Percentiles rank a stretch among this genome's conserved stretches.
phyloP scores from a whole-genome alignment of 2,888 invertebrate species.

The Tachina grossa region DNA sequence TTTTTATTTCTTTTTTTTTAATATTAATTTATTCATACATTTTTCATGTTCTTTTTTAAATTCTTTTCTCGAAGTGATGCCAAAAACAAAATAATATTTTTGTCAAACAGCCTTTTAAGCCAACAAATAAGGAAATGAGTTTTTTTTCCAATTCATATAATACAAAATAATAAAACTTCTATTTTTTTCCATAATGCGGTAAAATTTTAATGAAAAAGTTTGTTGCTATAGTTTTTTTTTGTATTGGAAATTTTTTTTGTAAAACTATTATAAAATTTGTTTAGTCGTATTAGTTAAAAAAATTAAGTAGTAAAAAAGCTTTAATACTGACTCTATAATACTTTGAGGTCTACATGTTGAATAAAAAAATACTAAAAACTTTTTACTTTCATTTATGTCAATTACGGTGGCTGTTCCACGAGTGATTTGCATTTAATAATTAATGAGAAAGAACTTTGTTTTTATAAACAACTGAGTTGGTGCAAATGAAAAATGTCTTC shows the following conservation, averaged over 20 bases:
- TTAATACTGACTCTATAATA: too few relatives aligned
- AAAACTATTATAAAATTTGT: not conserved
- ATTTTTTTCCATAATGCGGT: constrained; percentile 24
- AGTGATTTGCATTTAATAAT: too few relatives aligned
- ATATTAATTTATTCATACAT: constrained; percentile 33
- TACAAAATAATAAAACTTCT: constrained; percentile 22
- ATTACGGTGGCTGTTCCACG: too few relatives aligned
- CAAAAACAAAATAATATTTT: constrained; percentile 4
- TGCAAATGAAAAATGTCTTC: too few relatives aligned
- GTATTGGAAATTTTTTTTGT: constrained; percentile 5
- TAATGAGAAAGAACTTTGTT: too few relatives aligned
- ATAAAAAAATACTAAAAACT: too few relatives aligned
- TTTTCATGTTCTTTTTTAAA: constrained; percentile 10
- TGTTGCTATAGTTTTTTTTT: not conserved
- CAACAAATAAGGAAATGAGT: constrained; percentile 24
- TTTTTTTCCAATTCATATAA: constrained; percentile 18
- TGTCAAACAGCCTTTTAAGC: constrained; percentile 4
- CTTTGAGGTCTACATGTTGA: too few relatives aligned
- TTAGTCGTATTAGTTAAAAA: not conserved
- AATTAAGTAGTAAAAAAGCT: too few relatives aligned
- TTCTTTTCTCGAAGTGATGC: not conserved
- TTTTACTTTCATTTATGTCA: too few relatives aligned
- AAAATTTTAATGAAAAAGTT: constrained; percentile 49
- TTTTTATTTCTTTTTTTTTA: constrained; percentile 31
- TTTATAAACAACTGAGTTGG: too few relatives aligned